These are phyloP conservation scores for Centropyge bicolor DNA, from an alignment of 2,797 vertebrate genomes.

Conservation along the genomic window DNA sequence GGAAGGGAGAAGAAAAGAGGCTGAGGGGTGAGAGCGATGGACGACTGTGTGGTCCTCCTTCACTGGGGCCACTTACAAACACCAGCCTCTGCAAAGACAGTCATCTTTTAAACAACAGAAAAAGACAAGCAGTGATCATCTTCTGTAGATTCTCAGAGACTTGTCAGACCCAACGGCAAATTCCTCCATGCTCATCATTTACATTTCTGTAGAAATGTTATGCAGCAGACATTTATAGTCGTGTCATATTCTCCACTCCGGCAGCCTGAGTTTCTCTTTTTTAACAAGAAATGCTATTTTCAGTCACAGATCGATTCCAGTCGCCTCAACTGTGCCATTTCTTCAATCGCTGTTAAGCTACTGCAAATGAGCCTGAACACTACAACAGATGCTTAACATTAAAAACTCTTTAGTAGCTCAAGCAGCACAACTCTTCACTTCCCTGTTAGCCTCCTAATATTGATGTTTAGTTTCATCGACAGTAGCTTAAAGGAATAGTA, in stretches of 20 bases:
- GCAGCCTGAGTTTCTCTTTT: not conserved
- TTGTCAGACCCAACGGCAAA: not conserved
- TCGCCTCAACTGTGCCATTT: not conserved
- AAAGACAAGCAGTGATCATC: not conserved
- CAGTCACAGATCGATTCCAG: not conserved
- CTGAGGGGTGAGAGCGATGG: slow-evolving; percentile 22
- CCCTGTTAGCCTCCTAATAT: not conserved
- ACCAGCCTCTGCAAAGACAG: not conserved
- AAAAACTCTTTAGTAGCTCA: not conserved
- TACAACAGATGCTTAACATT: not conserved
- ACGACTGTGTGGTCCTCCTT: slow-evolving; percentile 45
- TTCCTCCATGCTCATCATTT: not conserved
- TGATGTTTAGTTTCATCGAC: not conserved
- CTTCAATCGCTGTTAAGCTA: not conserved
- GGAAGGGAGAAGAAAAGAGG: slow-evolving; percentile 23
- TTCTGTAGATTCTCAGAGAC: not conserved
- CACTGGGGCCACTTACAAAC: slow-evolving; percentile 43
- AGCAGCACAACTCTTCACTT: not conserved
- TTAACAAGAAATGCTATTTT: not conserved
- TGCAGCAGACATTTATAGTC: not conserved
- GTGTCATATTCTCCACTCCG: not conserved
- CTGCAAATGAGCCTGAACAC: not conserved
- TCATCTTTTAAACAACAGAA: not conserved
- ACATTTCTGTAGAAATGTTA: not conserved
- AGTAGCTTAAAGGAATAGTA: not conserved